Percentiles rank a stretch among this genome's conserved stretches.
These are phyloP conservation scores for Melanostoma scalare DNA, from an alignment of 2,888 invertebrate species.

Conservation along the genomic window DNA sequence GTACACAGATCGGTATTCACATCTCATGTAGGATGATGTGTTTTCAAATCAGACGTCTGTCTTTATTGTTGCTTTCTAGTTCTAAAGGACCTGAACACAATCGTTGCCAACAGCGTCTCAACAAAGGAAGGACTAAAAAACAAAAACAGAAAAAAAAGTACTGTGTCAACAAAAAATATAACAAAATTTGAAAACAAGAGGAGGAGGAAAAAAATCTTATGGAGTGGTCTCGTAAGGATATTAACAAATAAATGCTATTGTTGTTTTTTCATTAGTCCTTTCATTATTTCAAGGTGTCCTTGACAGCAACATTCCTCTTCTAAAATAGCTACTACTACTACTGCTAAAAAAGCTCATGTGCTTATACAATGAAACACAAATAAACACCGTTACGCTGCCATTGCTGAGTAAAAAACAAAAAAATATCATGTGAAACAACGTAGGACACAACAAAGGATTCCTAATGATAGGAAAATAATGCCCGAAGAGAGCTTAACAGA, in stretches of 20 bases:
- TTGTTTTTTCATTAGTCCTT: conserved; percentile 73
- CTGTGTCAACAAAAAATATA: conserved; percentile 8
- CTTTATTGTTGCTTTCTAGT: conserved; percentile 46
- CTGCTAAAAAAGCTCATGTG: conserved; percentile 21
- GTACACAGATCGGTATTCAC: not conserved
- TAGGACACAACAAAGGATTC: conserved; percentile 70
- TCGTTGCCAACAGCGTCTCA: conserved; percentile 24
- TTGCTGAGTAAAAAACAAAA: conserved; percentile 5
- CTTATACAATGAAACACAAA: conserved; percentile 18
- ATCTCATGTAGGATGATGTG: conserved; percentile 27
- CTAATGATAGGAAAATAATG: conserved; percentile 73
- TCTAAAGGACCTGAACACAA: conserved; percentile 15
- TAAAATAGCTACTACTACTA: conserved; percentile 33
- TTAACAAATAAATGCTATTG: conserved; percentile 71
- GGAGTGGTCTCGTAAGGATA: conserved; percentile 68
- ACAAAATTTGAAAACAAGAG: conserved; percentile 3
- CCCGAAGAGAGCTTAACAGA: conserved; percentile 65
- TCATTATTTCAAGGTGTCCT: conserved; percentile 73
- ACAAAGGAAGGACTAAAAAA: conserved; percentile 19
- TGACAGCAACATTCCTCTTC: conserved; percentile 58
- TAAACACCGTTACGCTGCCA: not conserved
- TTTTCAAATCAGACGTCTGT: conserved; percentile 52
- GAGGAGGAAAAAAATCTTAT: conserved; percentile 48
- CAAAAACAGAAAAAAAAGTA: conserved; percentile 4
- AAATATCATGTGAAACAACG: conserved; percentile 35